Evolutionary conservation across 2,797 vertebrate genomes (phyloP), one percentile per base, ranked within the genome.

Genomic region (Poeciliopsis paucimaculata): DNA sequence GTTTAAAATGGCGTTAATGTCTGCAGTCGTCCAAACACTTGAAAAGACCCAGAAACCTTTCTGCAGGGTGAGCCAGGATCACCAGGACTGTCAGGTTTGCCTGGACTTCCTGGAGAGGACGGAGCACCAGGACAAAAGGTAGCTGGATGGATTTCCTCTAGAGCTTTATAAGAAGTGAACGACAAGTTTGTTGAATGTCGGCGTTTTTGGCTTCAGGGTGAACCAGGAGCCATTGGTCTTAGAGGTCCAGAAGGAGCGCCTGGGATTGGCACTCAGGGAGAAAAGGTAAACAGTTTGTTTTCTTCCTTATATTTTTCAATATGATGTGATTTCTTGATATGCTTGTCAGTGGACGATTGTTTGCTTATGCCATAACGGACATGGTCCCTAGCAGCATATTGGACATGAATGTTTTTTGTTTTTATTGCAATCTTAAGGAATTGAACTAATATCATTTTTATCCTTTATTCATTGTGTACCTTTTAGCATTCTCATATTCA

Each of bases 81-180:
- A 57, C 68, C 94, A 34, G 97, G 97, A 79, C 77, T 96, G 18
- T 93, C 95, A 28, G 97, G 97, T 75, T 92, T 98, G 53, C 97
- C 97, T 1, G 97, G 96, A 47, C 93, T 97, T 83, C 97, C 97
- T 43, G 97, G 97, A 72, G 97, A 98, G 90, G 97, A 97, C 12
- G 97, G 97, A 51, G 96, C 96, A 0, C 96, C 97, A 5, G 97
- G 97, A 88, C 97, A 97, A 93, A 98, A 98, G 95, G 97, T 98
- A 89, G 12, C 4, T 23, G 10, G 62, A 26, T 16, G 20, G 20
- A 45, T 55, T 39, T 74, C 3, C 47, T 51, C 20, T 8, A 1
- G 1, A n/a, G 0, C 18, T 12, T 20, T 12, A 5, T 68, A 26
- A 34, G 1, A 31, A 12, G 34, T 76, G 1, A 66, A 16, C 26